These are phyloP conservation scores for Amiota communis DNA, from an alignment of 2,888 invertebrate genomes.

Conservation along the genomic window DNA sequence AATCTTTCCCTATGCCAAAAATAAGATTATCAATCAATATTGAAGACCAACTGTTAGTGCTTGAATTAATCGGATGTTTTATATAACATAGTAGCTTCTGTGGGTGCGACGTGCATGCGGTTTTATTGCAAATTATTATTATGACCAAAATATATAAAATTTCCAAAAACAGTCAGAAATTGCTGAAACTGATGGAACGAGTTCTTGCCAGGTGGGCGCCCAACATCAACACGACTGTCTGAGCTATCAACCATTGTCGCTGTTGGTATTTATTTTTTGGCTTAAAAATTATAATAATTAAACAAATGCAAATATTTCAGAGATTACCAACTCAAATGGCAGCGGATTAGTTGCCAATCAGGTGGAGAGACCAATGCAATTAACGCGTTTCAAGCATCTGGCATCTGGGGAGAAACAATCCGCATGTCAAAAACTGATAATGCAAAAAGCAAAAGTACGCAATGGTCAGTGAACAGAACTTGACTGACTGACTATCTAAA, in stretches of 20 bases:
- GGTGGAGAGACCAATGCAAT: background rate
- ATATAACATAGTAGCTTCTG: too few relatives aligned
- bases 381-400: background rate
- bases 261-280: slow-evolving; percentile 9
- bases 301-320: slow-evolving; percentile 16
- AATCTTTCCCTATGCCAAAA: too few relatives aligned
- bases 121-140: slow-evolving; percentile 9
- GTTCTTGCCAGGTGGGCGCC: too few relatives aligned
- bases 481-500: background rate
- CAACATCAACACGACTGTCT: too few relatives aligned
- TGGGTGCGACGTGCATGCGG: too few relatives aligned
- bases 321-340: background rate
- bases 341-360: background rate
- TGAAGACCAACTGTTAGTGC: too few relatives aligned
- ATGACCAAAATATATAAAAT: background rate
- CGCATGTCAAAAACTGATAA: slow-evolving; percentile 4
- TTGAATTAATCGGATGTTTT: too few relatives aligned
- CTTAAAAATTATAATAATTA: slow-evolving; percentile 17
- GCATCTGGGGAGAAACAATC: background rate
- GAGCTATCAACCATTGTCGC: background rate
- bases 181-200: too few relatives aligned
- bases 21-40: too few relatives aligned
- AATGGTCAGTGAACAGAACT: background rate
- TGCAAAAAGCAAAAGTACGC: background rate
- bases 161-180: background rate